Base-by-base conservation (phyloP, 1,140 invertebrate species). In the Meloidogyne floridensis region DNA sequence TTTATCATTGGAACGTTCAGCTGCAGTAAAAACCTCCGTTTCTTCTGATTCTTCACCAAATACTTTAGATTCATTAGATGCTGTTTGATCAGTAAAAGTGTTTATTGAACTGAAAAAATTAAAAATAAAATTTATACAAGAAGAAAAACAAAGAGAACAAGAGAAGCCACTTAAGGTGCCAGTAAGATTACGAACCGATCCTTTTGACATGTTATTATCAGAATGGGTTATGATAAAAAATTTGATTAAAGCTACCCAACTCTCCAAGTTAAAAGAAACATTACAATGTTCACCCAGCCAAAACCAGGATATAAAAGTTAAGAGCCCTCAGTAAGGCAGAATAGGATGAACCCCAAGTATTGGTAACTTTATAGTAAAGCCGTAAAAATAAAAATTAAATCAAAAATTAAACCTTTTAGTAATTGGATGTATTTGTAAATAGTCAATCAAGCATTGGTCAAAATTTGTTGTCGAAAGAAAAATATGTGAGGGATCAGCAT, bases 371-470 rank as follows among this genome's bases (percentile, higher is more conserved):
- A 32, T 32, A 32, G 32, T 32, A 32, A 32, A 32, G 32, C 32
- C 32, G 32, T 47, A 6, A 3, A 82, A 42, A 75, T 83, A 4
- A 71, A 13, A 54, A 54, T 53, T 53, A 80, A 3, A 18, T 11
- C 0, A 42, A 81, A 71, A 76, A 77, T 15, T 69, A 51, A 47
- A 88, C 87, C 83, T 76, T 81, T 85, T 87, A 2, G 87, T 88
- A 9, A 86, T 75, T 3, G 87, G 87, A 86, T 88, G 87, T 53
- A 80, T 77, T 72, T 84, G 84, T 18, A 88, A 80, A 77, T 88
- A 88, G 69, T 89, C 86, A 51, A 88, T 80, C 6, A 88, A 78
- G 20, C 82, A 72, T 51, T 85, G 79, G 77, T 88, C 87, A 73
- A 87, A 89, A 59, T 88, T 80, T 7, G 72, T 85, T 8, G 82